phyloP scores from a whole-genome alignment of 2,888 invertebrate species.

The Maniola hyperantus region DNA sequence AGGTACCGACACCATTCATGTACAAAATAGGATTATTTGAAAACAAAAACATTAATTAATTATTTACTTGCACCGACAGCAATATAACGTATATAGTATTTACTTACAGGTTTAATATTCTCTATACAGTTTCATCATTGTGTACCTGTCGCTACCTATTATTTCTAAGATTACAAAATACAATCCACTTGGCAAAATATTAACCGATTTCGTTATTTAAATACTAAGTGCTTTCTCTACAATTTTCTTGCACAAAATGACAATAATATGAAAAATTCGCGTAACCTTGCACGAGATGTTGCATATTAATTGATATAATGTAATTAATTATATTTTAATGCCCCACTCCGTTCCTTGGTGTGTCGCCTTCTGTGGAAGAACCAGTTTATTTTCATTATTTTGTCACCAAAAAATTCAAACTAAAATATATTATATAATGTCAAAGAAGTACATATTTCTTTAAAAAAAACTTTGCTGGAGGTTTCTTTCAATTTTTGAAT shows the following conservation, averaged over 20 bases:
- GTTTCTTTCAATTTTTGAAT: too few species aligned
- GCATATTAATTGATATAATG: background rate
- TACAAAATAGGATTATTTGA: background rate
- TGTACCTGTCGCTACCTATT: background rate
- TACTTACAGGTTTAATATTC: background rate
- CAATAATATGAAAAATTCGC: constrained; percentile 16
- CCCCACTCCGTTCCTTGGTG: constrained; percentile 51
- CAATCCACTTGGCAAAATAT: constrained; percentile 1
- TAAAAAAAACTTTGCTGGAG: too few species aligned
- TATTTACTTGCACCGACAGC: background rate
- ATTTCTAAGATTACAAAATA: constrained; percentile 1
- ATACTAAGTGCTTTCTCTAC: constrained; percentile 3
- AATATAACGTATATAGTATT: background rate
- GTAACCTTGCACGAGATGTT: background rate
- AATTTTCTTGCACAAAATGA: background rate
- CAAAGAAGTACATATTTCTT: too few species aligned
- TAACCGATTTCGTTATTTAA: background rate
- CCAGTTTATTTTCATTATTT: constrained; percentile 7
- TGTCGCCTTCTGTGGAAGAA: constrained; percentile 57
- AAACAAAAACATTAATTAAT: constrained; percentile 3
- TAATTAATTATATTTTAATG: constrained; percentile 41
- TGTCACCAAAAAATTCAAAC: too few species aligned
- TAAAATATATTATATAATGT: too few species aligned
- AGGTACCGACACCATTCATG: constrained; percentile 37
- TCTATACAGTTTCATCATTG: background rate